Evolutionary conservation across 1,140 invertebrate species (phyloP), one percentile per base, ranked within the genome.

Genomic region (Sipha flava): DNA sequence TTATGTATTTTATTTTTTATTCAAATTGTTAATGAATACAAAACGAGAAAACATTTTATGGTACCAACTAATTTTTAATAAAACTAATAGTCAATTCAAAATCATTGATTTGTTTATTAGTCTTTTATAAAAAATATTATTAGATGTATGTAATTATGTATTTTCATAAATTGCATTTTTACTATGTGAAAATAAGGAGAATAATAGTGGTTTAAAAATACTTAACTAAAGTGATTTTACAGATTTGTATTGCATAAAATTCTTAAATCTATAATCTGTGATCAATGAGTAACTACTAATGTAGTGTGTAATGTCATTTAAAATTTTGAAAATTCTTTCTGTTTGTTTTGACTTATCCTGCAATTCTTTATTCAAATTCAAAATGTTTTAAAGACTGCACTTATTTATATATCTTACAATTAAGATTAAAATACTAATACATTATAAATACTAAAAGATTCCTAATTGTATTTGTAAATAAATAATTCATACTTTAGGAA

Each of bases 361-460:
- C 31, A 40, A 68, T 79, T 57, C n/a, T 64, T 29, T 26, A 43
- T 37, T 47, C 23, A 23, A 47, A n/a, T n/a, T n/a, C n/a, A n/a
- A n/a, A n/a, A 37, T 64, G 70, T 57, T 54, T 72, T 72, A 70
- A 80, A 64, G 68, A 72, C 64, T 72, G 62, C 45, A 70, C 68
- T 49, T 37, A 54, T 23, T 40, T 77, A n/a, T n/a, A n/a, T n/a
- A 57, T 43, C 26, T 77, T 77, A 26, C n/a, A 77, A 77, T 59
- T 52, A 73, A 73, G 23, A 45, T 70, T 47, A 9, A 45, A 34
- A 45, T 70, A 45, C 3, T 45, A 70, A 18, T 68, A 43, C 21
- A 26, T 45, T 64, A 45, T 43, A 68, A 43, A 68, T 16, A 26
- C 6, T 26, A 68, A 68, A 68, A 3, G 21, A 26, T 70, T 70